These are phyloP conservation scores for Phrynocephalus forsythii DNA, from an alignment of 2,797 vertebrate species.

Conservation along the genomic window DNA sequence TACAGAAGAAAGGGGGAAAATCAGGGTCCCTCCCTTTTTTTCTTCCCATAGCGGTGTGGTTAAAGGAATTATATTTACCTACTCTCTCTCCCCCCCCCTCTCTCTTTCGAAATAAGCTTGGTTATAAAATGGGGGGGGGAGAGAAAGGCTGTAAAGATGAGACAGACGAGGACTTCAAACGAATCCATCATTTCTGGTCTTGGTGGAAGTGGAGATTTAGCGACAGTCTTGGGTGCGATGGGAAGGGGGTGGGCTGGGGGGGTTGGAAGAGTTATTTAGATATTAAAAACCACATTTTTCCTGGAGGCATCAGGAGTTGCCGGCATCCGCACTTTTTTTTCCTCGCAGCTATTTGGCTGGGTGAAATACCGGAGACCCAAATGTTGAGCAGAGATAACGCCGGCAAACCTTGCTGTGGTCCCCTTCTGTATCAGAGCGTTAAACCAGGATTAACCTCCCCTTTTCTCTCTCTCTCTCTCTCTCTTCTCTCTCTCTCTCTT, in stretches of 20 bases:
- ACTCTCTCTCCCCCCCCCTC: background rate
- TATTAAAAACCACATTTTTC: conserved; percentile 99
- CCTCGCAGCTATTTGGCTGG: conserved; percentile 96
- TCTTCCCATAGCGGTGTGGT: conserved; percentile 71
- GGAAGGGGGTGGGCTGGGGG: conserved; percentile 69
- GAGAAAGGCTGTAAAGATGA: conserved; percentile 80
- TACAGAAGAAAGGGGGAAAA: conserved; percentile 61
- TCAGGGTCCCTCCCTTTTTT: too few relatives aligned
- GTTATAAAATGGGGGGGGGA: conserved; percentile 81
- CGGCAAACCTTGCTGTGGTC: conserved; percentile 90
- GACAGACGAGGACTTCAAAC: conserved; percentile 95
- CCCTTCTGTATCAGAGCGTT: conserved; percentile 92
- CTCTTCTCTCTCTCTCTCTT: conserved; percentile 41
- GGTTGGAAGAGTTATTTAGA: conserved; percentile 95
- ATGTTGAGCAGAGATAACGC: conserved; percentile 98
- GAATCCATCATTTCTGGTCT: conserved; percentile 94
- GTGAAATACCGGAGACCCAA: conserved; percentile 97
- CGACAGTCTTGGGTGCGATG: conserved; percentile 83
- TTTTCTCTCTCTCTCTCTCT: conserved; percentile 73
- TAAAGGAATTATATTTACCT: conserved; percentile 93
- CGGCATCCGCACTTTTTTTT: conserved; percentile 88
- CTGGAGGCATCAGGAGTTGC: conserved; percentile 92
- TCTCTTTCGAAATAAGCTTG: conserved; percentile 85
- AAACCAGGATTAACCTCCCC: conserved; percentile 99
- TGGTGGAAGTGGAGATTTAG: conserved; percentile 92